Base-by-base conservation (phyloP, 2,888 invertebrate species). In the Sabellastarte sp. region DNA sequence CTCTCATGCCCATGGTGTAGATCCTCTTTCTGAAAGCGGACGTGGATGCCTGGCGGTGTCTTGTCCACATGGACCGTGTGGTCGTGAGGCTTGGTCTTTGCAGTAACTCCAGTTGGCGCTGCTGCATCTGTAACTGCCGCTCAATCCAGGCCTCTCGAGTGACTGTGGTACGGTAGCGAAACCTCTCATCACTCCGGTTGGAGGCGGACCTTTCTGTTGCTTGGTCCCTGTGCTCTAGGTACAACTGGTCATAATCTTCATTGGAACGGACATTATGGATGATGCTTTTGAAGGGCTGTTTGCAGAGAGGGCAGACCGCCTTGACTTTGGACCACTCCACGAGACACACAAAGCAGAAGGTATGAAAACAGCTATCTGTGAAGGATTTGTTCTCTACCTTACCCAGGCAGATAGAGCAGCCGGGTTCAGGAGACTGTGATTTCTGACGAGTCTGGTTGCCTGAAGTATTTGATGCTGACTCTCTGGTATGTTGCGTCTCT, bases 291-390 rank as follows among this genome's bases (percentile, higher is more conserved):
- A 96, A 96, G 2, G 89, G 88, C 80, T 93, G 92, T 80, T 97
- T 96, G 84, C 97, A 97, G 0, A 97, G 86, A 0, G 97, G 97
- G 83, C 95, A 95, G 79, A 92, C 94, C 0, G 94, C 89, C 85
- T 95, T 95, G 20, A 95, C 91, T 87, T 93, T 94, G 63, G 95
- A 94, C 96, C 96, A 97, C 79, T 93, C 92, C 66, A 93, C 85
- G 32, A 97, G 87, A 80, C 96, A 97, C 71, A 90, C 90, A 81
- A 95, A 96, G 83, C 96, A 97, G 83, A 96, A 97, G 81, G 92
- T 91, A 84, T 97, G 96, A 81, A 92, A 88, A 81, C 96, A 97
- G 59, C 91, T 91, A 81, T 96, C 92, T 0, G 95, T 93, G 81
- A 93, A 93, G 32, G 93, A 94, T 80, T 92, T 93, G 80, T 95